A percentile compares a stretch with the other conserved stretches of the same genome.
These are phyloP conservation scores for Nymphalis urticae DNA, from an alignment of 2,888 invertebrate species.

Conservation along the genomic window DNA sequence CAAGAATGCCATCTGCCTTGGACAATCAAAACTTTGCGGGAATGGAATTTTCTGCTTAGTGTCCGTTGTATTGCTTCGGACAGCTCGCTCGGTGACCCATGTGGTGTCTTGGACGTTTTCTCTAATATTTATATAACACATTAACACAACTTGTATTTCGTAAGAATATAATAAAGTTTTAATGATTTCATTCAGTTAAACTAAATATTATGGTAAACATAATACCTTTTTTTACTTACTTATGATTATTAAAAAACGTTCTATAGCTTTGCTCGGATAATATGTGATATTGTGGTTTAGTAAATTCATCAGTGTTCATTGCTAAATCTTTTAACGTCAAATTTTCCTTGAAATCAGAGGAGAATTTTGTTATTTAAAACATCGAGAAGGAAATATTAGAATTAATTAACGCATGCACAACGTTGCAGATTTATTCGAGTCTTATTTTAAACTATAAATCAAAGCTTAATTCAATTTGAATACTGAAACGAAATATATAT, in stretches of 20 bases:
- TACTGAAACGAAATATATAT: neutral
- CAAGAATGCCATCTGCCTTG: slow-evolving; percentile 79
- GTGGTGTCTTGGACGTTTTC: slow-evolving; percentile 50
- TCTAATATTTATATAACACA: slow-evolving; percentile 22
- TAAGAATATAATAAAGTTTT: neutral
- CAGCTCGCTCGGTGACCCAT: slow-evolving; percentile 47
- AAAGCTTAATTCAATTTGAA: neutral
- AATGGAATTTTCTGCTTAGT: slow-evolving; percentile 78
- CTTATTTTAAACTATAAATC: neutral
- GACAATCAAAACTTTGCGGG: slow-evolving; percentile 81
- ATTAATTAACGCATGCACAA: no score
- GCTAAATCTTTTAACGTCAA: no score
- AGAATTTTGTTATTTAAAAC: neutral
- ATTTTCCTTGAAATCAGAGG: no score
- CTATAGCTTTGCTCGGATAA: no score
- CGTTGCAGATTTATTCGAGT: no score
- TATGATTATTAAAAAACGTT: no score
- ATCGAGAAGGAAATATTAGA: neutral
- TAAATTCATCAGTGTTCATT: no score
- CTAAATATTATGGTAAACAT: no score
- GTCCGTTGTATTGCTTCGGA: slow-evolving; percentile 68
- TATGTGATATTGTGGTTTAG: no score
- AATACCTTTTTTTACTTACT: no score
- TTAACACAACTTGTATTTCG: slow-evolving; percentile 5
- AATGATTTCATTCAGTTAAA: neutral